These are phyloP conservation scores for Myopa tessellatipennis DNA, from an alignment of 2,888 invertebrate species.

Conservation along the genomic window DNA sequence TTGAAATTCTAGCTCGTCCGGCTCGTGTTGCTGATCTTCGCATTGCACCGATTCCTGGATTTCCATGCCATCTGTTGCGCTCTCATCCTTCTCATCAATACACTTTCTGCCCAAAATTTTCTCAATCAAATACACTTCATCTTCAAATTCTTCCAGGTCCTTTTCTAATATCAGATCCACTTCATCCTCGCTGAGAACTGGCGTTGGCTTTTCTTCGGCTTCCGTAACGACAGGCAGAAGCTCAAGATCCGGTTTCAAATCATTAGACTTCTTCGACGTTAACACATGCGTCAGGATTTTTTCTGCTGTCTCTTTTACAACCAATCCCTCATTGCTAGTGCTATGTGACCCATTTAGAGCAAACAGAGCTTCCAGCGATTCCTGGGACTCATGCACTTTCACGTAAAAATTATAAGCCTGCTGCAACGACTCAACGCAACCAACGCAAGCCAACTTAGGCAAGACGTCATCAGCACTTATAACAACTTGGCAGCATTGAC, in stretches of 20 bases:
- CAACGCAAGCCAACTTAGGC: slow-evolving; percentile 55
- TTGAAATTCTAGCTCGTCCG: not conserved
- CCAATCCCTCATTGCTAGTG: not conserved
- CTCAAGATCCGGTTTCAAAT: not conserved
- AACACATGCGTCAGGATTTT: not conserved
- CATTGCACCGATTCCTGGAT: too few species aligned
- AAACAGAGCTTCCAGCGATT: slow-evolving; percentile 50
- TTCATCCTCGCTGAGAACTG: not conserved
- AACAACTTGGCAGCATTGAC: slow-evolving; percentile 52
- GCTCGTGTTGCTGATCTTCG: not conserved
- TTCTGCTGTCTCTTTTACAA: not conserved
- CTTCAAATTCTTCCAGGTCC: slow-evolving; percentile 6
- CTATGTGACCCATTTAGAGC: not conserved
- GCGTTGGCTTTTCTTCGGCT: not conserved
- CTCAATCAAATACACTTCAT: slow-evolving; percentile 13
- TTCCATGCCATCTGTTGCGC: not conserved
- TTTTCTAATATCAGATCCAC: slow-evolving; percentile 13
- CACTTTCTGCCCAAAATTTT: not conserved
- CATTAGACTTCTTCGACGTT: not conserved
- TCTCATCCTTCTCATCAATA: slow-evolving; percentile 26
- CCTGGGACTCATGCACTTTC: slow-evolving; percentile 57
- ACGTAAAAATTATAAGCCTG: slow-evolving; percentile 51
- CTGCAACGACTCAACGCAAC: slow-evolving; percentile 53
- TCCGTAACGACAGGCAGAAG: not conserved
- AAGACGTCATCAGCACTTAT: slow-evolving; percentile 50